Percentiles rank a stretch among this genome's conserved stretches.
Conservation (phyloP, 2,113 vertebrate species). For the Alethe castanea region DNA sequence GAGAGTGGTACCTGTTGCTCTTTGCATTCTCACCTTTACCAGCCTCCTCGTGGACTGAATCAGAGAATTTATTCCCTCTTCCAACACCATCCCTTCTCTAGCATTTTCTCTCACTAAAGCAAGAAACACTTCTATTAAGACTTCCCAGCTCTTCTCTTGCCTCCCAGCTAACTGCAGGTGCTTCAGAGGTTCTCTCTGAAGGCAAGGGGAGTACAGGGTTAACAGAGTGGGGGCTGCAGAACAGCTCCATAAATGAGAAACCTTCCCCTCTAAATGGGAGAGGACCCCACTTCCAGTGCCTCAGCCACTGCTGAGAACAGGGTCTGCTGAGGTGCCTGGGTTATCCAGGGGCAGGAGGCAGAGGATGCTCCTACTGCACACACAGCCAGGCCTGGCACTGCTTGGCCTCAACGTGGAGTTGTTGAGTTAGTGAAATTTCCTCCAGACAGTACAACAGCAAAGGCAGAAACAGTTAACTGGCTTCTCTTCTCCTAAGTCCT, state of each 20-base stretch:
- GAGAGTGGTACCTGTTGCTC: not conserved
- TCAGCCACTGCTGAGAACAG: not conserved
- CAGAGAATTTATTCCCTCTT: not conserved
- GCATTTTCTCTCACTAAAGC: not conserved
- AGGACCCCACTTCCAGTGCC: not conserved
- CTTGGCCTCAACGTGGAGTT: constrained; percentile 50
- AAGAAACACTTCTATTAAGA: not conserved
- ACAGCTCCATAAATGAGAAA: not conserved
- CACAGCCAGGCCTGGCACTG: not conserved
- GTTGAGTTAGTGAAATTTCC: constrained; percentile 59
- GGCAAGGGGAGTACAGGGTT: not conserved
- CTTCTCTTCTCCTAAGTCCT: not conserved
- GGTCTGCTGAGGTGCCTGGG: not conserved
- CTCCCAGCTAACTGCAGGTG: not conserved
- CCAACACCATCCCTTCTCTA: not conserved
- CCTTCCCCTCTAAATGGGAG: not conserved
- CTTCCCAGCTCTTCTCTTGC: not conserved
- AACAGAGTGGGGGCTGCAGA: not conserved
- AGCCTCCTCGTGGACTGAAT: not conserved
- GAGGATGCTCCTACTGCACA: not conserved
- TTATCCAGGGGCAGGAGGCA: not conserved
- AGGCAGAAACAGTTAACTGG: not conserved
- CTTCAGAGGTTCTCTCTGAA: not conserved
- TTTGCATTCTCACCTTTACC: not conserved
- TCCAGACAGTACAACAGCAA: not conserved